These are phyloP conservation scores for Ericerus pela DNA, from an alignment of 1,140 invertebrate species.

Conservation along the genomic window DNA sequence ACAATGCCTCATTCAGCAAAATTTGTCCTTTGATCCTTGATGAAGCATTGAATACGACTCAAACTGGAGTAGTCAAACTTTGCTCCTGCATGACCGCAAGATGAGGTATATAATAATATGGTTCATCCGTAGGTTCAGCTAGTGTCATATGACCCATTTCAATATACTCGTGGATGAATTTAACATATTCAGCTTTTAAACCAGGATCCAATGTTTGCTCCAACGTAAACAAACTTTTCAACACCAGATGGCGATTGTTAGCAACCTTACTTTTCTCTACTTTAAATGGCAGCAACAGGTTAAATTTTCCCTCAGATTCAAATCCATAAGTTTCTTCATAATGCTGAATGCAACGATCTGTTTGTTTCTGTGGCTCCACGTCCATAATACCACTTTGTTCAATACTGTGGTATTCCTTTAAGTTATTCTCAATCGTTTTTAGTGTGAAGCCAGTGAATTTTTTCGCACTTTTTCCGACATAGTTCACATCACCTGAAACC, in stretches of 20 bases:
- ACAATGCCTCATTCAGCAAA: slow-evolving; percentile 30
- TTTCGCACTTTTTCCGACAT: neutral
- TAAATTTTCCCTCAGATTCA: neutral
- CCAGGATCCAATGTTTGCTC: neutral
- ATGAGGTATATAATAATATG: slow-evolving; percentile 28
- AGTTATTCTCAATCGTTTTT: neutral
- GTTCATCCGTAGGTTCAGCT: neutral
- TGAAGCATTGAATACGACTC: slow-evolving; percentile 31
- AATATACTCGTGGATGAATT: slow-evolving; percentile 29
- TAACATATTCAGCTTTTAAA: neutral
- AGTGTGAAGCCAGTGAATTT: neutral
- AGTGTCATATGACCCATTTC: slow-evolving; percentile 27
- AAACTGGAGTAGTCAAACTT: slow-evolving; percentile 25
- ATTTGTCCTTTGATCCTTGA: slow-evolving; percentile 24
- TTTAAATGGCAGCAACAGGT: neutral
- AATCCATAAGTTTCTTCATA: neutral
- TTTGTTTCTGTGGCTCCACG: neutral
- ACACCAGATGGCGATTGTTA: neutral
- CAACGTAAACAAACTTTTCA: neutral
- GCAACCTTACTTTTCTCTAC: neutral
- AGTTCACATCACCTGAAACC: neutral
- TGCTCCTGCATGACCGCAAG: slow-evolving; percentile 24
- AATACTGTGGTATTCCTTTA: neutral
- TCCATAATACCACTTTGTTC: neutral
- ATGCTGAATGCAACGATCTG: neutral